Conservation (phyloP, 2,797 vertebrate genomes). For the Xenentodon cancila region DNA sequence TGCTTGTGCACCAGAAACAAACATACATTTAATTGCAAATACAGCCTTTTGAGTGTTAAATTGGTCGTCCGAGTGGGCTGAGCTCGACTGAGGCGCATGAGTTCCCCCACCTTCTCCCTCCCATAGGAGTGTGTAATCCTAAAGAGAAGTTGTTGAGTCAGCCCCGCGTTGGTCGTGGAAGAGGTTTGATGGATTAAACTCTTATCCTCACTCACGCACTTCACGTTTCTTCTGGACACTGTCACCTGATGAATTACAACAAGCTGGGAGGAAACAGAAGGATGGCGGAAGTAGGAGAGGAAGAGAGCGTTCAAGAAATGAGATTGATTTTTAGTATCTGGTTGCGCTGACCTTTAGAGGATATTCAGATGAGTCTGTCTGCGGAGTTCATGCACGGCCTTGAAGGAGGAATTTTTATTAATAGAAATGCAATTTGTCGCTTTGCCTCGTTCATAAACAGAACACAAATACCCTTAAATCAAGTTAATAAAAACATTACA, state of each 20-base stretch:
- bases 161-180: constrained; percentile 58
- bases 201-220: constrained; percentile 66
- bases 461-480: too few relatives aligned
- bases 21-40: constrained; percentile 30
- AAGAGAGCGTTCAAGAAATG: constrained; percentile 36
- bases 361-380: constrained; percentile 12
- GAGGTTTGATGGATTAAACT: constrained; percentile 80
- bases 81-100: constrained; percentile 17
- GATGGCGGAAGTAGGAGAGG: constrained; percentile 9
- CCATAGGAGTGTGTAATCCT: constrained; percentile 61
- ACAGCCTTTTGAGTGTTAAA: constrained; percentile 15
- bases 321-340: constrained; percentile 41
- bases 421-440: too few relatives aligned
- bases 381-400: neutral
- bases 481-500: too few relatives aligned
- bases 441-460: too few relatives aligned
- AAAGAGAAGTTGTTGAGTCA: constrained; percentile 69
- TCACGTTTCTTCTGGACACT: constrained; percentile 43
- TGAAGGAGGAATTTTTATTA: neutral
- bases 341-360: constrained; percentile 39
- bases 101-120: constrained; percentile 4
- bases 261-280: constrained; percentile 35
- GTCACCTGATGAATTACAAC: constrained; percentile 66
- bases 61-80: constrained; percentile 18
- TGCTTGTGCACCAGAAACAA: constrained; percentile 20